phyloP scores from a whole-genome alignment of 1,140 invertebrate genomes.

The Neodiprion virginianus region DNA sequence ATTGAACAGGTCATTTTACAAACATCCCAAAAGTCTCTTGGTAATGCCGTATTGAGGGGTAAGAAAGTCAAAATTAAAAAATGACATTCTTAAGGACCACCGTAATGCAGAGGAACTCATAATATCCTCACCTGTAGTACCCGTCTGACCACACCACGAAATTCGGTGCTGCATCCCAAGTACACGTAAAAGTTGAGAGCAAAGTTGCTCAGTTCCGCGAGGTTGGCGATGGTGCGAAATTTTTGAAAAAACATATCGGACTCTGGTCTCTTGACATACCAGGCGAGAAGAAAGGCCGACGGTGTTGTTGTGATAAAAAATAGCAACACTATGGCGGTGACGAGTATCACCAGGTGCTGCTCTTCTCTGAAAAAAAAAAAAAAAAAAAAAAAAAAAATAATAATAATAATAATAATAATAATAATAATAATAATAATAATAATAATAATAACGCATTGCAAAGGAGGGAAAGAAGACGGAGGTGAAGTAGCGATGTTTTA shows the following conservation, averaged over 20 bases:
- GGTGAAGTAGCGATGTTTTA: too few relatives aligned
- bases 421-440: not conserved
- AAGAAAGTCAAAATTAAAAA: too few relatives aligned
- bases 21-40: too few relatives aligned
- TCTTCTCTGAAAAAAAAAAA: not conserved
- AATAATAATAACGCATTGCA: not conserved
- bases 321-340: slow-evolving; percentile 54
- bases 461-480: not conserved
- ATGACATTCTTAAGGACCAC: too few relatives aligned
- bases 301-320: slow-evolving; percentile 59
- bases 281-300: slow-evolving; percentile 36
- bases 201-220: slow-evolving; percentile 53
- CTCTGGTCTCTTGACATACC: slow-evolving; percentile 20
- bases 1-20: too few relatives aligned
- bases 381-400: not conserved
- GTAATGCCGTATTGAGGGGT: too few relatives aligned
- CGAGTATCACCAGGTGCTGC: slow-evolving; percentile 52
- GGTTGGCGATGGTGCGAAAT: slow-evolving; percentile 52
- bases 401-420: not conserved
- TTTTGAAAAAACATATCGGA: slow-evolving; percentile 46
- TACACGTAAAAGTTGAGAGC: slow-evolving; percentile 57
- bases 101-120: too few relatives aligned
- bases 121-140: slow-evolving; percentile 25
- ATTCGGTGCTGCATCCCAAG: slow-evolving; percentile 54
- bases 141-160: slow-evolving; percentile 46